Percentiles rank a stretch among this genome's conserved stretches.
phyloP scores from a whole-genome alignment of 2,888 invertebrate species.

The Nineta flava region DNA sequence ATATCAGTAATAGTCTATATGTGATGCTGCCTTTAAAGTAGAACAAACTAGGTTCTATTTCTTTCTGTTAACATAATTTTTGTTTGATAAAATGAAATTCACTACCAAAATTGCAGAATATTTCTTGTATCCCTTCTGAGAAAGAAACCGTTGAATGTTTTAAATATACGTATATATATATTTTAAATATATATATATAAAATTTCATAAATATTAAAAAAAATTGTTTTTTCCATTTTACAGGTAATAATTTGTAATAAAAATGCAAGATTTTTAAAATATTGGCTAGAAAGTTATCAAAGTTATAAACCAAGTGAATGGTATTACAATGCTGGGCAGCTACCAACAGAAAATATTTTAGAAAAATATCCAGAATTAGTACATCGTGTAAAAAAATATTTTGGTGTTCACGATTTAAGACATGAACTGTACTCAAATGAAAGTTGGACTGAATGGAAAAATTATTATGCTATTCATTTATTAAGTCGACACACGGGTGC shows the following conservation, averaged over 20 bases:
- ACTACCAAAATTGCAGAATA: too few species aligned
- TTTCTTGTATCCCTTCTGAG: too few species aligned
- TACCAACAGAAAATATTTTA: conserved; percentile 23
- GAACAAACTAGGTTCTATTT: too few species aligned
- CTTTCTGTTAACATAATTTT: too few species aligned
- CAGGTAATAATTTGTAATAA: conserved; percentile 22
- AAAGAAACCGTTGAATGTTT: too few species aligned
- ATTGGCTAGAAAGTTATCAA: conserved; percentile 23
- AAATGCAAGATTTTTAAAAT: conserved; percentile 21
- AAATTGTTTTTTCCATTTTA: conserved; percentile 5
- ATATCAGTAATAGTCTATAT: too few species aligned
- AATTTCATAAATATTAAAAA: background rate
- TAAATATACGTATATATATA: background rate
- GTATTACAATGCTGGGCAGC: conserved; percentile 28
- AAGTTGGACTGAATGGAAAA: conserved; percentile 19
- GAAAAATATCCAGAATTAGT: conserved; percentile 20
- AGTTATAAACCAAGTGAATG: conserved; percentile 20
- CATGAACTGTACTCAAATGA: conserved; percentile 17
- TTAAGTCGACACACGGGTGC: conserved; percentile 21
- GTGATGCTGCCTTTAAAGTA: too few species aligned
- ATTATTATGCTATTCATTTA: conserved; percentile 22
- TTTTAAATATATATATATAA: background rate
- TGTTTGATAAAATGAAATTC: too few species aligned
- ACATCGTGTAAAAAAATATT: conserved; percentile 20
- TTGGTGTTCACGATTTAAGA: conserved; percentile 24